These are phyloP conservation scores for Microcebus griseorufus DNA, from an alignment of 2,113 vertebrate genomes.

Conservation along the genomic window DNA sequence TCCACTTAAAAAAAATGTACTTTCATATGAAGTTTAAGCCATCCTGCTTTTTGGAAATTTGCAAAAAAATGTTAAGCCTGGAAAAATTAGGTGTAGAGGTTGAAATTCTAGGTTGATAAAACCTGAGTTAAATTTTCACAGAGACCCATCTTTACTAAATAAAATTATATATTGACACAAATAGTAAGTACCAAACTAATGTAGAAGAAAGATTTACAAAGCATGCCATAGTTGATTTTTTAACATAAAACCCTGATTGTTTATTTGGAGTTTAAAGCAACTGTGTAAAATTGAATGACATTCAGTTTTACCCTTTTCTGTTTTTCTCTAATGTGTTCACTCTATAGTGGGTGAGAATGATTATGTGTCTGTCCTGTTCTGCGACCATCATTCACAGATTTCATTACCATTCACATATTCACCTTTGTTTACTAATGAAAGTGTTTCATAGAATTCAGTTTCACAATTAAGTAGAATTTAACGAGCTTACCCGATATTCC, in stretches of 20 bases:
- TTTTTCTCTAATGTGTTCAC: not conserved
- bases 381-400: not conserved
- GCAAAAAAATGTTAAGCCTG: not conserved
- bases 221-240: not conserved
- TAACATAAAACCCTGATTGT: not conserved
- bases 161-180: not conserved
- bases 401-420: not conserved
- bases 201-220: not conserved
- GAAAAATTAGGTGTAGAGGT: not conserved
- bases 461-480: not conserved
- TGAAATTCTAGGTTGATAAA: not conserved
- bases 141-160: not conserved
- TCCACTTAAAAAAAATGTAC: not conserved
- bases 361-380: not conserved
- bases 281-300: not conserved
- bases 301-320: not conserved
- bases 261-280: not conserved
- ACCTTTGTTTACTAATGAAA: not conserved
- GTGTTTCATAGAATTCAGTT: not conserved
- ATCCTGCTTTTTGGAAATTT: not conserved
- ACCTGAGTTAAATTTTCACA: not conserved
- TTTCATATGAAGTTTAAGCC: not conserved
- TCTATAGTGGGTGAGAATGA: not conserved
- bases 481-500: not conserved
- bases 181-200: not conserved